These are phyloP conservation scores for Microctonus hyperodae DNA, from an alignment of 2,888 invertebrate genomes.

Conservation along the genomic window DNA sequence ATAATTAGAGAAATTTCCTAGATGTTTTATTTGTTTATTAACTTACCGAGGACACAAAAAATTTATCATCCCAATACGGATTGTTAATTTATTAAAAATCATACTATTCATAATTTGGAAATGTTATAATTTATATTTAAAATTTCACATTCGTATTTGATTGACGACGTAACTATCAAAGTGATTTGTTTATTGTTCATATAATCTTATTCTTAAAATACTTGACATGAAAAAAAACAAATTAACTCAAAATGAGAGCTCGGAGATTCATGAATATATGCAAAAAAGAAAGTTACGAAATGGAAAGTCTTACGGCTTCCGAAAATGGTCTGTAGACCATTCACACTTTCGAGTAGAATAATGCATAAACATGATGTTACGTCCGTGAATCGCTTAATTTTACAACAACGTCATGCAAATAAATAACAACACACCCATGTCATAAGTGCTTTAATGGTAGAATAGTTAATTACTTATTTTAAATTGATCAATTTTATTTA, in stretches of 20 bases:
- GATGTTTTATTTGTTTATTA: too few species aligned
- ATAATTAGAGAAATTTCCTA: slow-evolving; percentile 11
- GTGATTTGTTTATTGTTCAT: background rate
- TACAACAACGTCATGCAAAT: too few species aligned
- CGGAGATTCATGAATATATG: slow-evolving; percentile 40
- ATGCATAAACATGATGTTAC: background rate
- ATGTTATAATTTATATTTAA: background rate
- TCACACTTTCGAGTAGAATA: slow-evolving; percentile 14
- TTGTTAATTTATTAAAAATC: slow-evolving; percentile 3
- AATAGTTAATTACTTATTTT: too few species aligned
- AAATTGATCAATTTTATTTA: too few species aligned
- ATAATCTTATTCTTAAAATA: background rate
- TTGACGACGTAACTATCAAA: background rate
- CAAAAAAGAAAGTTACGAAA: slow-evolving; percentile 39
- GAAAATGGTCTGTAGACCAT: slow-evolving; percentile 12
- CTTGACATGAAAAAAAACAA: background rate
- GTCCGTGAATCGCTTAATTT: background rate
- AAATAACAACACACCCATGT: too few species aligned
- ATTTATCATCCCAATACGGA: background rate
- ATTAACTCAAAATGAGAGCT: slow-evolving; percentile 37
- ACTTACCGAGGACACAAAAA: background rate
- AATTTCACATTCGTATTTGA: too few species aligned
- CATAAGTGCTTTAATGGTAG: too few species aligned
- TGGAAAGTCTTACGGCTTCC: slow-evolving; percentile 38
- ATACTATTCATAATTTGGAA: too few species aligned